phyloP scores from a whole-genome alignment of 2,888 invertebrate genomes.

The Poecilobothrus nobilitatus region DNA sequence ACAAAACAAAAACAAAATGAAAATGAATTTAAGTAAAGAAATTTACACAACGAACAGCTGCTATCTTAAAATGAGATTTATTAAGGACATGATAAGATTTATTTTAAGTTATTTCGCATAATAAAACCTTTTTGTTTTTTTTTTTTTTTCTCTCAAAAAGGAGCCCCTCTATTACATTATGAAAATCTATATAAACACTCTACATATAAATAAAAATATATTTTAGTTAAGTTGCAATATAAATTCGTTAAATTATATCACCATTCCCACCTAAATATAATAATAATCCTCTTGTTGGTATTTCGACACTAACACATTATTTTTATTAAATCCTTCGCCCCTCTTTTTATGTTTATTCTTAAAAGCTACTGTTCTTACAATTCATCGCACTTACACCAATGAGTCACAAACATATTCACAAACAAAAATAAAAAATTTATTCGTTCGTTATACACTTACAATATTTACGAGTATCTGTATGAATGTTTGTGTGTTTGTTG shows the following conservation, averaged over 20 bases:
- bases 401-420: no score
- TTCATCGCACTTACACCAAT: no score
- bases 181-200: background rate
- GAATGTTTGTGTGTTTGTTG: no score
- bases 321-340: no score
- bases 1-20: background rate
- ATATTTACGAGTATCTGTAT: no score
- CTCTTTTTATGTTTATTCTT: no score
- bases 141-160: background rate
- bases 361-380: no score
- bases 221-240: background rate
- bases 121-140: background rate
- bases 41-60: background rate
- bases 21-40: background rate
- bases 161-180: background rate
- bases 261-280: background rate
- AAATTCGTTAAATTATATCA: slow-evolving; percentile 4
- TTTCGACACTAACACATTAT: no score
- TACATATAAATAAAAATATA: background rate
- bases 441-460: no score
- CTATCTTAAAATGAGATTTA: slow-evolving; percentile 6
- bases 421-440: no score
- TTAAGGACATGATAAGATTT: slow-evolving; percentile 6
- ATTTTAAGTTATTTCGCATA: slow-evolving; percentile 4
- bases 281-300: no score